Percentiles rank a stretch among this genome's conserved stretches.
Conservation (phyloP, 2,113 vertebrate species). For the Orientallactaga bullata region DNA sequence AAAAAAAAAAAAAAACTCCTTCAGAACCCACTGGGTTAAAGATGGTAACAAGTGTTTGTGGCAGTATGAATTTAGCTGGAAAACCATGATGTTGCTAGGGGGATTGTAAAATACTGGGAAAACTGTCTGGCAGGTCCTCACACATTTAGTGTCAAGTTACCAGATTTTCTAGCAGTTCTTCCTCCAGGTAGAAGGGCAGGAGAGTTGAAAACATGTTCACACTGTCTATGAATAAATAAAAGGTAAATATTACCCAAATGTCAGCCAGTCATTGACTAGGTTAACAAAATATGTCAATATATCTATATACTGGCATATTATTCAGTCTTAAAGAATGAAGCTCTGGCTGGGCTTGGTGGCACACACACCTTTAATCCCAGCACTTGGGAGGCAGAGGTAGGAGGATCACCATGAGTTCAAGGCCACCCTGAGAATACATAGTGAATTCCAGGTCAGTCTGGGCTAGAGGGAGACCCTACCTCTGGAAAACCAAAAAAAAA, state of each 20-base stretch:
- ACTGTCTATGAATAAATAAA: not conserved
- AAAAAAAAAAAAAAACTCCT: not conserved
- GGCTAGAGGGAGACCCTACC: too few relatives aligned
- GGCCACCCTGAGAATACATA: too few relatives aligned
- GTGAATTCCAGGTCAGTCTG: too few relatives aligned
- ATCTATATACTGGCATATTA: not conserved
- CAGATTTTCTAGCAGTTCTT: not conserved
- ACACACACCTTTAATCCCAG: too few relatives aligned
- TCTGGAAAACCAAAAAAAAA: too few relatives aligned
- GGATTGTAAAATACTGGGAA: not conserved
- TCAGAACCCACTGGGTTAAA: not conserved
- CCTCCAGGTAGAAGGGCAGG: not conserved
- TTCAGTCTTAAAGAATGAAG: not conserved
- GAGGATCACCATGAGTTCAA: too few relatives aligned
- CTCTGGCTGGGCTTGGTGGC: not conserved
- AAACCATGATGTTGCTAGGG: not conserved
- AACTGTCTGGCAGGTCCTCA: not conserved
- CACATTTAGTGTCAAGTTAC: not conserved
- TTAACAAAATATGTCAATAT: not conserved
- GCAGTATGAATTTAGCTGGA: not conserved
- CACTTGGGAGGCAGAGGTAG: too few relatives aligned
- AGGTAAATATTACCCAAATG: not conserved
- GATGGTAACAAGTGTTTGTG: not conserved
- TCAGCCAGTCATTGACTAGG: not conserved
- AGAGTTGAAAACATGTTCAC: not conserved